Conservation (phyloP, 2,888 invertebrate species). For the Apeira syringaria region DNA sequence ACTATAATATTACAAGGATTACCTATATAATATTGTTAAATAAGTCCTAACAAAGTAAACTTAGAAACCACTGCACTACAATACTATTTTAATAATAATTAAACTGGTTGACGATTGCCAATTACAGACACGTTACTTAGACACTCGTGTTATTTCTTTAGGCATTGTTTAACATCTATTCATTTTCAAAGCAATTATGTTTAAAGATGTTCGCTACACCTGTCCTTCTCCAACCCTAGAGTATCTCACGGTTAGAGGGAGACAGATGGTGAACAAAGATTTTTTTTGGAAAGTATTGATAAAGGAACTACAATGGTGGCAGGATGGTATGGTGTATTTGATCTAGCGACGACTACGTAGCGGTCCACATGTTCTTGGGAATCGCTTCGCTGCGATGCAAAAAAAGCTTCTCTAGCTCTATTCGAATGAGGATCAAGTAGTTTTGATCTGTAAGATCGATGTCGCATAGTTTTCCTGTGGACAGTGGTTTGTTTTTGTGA, state of each 20-base stretch:
- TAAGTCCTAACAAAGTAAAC: too few relatives aligned
- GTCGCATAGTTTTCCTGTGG: too few relatives aligned
- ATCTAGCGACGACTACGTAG: slow-evolving; percentile 72
- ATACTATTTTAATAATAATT: neutral
- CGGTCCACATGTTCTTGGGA: slow-evolving; percentile 81
- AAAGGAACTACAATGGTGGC: slow-evolving; percentile 77
- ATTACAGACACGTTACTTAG: slow-evolving; percentile 26
- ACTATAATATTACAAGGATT: too few relatives aligned
- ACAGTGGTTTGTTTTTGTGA: too few relatives aligned
- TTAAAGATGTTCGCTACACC: slow-evolving; percentile 49
- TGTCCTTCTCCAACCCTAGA: slow-evolving; percentile 44
- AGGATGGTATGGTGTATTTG: slow-evolving; percentile 82
- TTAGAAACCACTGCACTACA: too few relatives aligned
- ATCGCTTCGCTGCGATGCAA: slow-evolving; percentile 77
- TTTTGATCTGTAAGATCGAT: slow-evolving; percentile 60
- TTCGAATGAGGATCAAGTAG: slow-evolving; percentile 30
- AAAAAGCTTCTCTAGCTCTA: slow-evolving; percentile 63
- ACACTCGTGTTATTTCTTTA: slow-evolving; percentile 45
- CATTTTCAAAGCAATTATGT: slow-evolving; percentile 71
- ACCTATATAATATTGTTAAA: too few relatives aligned
- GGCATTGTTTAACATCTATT: slow-evolving; percentile 69
- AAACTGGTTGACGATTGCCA: slow-evolving; percentile 28
- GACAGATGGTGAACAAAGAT: slow-evolving; percentile 51
- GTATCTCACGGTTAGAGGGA: slow-evolving; percentile 45
- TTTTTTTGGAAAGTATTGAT: slow-evolving; percentile 72